A percentile compares a stretch with the other conserved stretches of the same genome.
Evolutionary conservation across 2,113 vertebrate species (phyloP).

Genomic region (Phalacrocorax brasilianus): DNA sequence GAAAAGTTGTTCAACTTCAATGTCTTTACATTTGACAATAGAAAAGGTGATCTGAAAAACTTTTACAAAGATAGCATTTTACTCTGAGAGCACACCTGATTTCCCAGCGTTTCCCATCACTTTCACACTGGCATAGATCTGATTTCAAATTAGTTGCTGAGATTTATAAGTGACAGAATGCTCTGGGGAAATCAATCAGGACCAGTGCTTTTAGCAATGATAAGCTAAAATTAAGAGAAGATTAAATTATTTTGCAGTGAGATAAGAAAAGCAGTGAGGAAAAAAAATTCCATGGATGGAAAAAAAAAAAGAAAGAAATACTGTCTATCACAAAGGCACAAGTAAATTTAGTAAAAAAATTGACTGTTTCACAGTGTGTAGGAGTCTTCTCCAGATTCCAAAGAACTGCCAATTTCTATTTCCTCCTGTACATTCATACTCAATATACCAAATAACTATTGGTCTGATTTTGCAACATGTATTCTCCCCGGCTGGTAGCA

Average conservation of each 20-base stretch:
- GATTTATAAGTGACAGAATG: neutral
- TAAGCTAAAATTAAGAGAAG: neutral
- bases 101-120: neutral
- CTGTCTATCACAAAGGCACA: neutral
- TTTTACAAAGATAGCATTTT: neutral
- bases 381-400: neutral
- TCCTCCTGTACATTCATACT: fast-evolving
- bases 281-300: neutral
- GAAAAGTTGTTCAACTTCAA: neutral
- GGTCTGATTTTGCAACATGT: neutral
- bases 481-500: neutral
- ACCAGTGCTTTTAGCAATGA: neutral
- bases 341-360: neutral
- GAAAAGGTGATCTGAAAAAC: neutral
- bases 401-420: neutral
- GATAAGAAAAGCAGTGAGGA: neutral
- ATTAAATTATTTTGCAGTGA: neutral
- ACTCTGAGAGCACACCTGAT: neutral
- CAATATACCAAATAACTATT: neutral
- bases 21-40: neutral
- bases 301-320: neutral
- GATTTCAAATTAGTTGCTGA: neutral
- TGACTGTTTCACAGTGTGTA: neutral
- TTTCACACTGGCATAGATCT: neutral
- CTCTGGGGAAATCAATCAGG: neutral